These are phyloP conservation scores for Rhizomys pruinosus DNA, from an alignment of 2,113 vertebrate species.

Conservation along the genomic window DNA sequence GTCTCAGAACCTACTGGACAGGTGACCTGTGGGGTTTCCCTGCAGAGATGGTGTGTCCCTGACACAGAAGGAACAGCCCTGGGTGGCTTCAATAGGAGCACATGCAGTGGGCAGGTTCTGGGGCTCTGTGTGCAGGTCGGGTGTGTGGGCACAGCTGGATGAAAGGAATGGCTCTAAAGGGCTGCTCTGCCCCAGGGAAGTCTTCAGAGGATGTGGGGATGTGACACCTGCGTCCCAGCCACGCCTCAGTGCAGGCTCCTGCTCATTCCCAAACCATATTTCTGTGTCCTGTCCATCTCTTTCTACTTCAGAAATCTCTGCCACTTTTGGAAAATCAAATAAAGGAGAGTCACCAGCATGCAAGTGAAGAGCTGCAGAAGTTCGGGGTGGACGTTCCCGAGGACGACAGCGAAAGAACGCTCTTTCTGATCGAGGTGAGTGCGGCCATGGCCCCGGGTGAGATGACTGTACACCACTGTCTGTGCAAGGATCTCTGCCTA, in stretches of 20 bases:
- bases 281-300: background rate
- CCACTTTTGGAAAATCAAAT: conserved; percentile 81
- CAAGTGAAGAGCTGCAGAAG: conserved; percentile 72
- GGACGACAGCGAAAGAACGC: conserved; percentile 59
- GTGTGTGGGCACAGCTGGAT: background rate
- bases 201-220: rapidly evolving
- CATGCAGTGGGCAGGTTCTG: rapidly evolving
- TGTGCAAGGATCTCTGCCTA: rapidly evolving
- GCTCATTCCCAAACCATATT: rapidly evolving
- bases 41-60: background rate
- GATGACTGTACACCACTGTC: background rate
- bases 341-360: conserved; percentile 62
- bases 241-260: rapidly evolving
- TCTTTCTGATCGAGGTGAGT: conserved; percentile 85
- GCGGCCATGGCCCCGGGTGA: background rate
- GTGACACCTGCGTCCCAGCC: rapidly evolving
- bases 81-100: rapidly evolving
- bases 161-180: rapidly evolving
- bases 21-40: background rate
- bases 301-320: conserved; percentile 81
- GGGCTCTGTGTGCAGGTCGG: rapidly evolving
- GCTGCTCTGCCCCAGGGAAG: background rate
- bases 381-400: conserved; percentile 48
- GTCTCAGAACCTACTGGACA: background rate
- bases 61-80: rapidly evolving